A percentile compares a stretch with the other conserved stretches of the same genome.
phyloP scores from a whole-genome alignment of 2,888 invertebrate species.

The Ametastegia equiseti region DNA sequence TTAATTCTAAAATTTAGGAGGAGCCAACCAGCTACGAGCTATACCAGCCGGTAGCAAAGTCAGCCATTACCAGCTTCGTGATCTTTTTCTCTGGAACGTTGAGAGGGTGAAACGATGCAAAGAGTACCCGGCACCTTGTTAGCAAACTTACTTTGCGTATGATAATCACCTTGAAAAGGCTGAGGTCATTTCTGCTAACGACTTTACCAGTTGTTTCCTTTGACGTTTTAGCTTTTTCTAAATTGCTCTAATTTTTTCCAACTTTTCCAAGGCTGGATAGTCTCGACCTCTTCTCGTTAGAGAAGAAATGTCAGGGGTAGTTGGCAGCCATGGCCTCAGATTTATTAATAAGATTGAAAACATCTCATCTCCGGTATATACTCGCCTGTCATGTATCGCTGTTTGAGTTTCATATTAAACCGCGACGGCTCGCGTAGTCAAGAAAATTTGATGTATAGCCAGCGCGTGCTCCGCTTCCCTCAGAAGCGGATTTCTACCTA shows the following conservation, averaged over 20 bases:
- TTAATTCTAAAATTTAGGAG: constrained; percentile 64
- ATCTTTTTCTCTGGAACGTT: constrained; percentile 58
- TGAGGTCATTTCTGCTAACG: constrained; percentile 39
- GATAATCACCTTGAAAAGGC: constrained; percentile 53
- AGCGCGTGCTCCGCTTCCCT: constrained; percentile 73
- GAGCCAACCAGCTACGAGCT: constrained; percentile 53
- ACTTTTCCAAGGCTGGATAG: background rate
- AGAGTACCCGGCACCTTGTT: constrained; percentile 61
- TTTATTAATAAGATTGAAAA: constrained; percentile 70
- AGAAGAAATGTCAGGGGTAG: background rate
- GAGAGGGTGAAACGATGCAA: constrained; percentile 38
- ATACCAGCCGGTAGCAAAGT: constrained; percentile 51
- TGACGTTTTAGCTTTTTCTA: background rate
- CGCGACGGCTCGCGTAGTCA: constrained; percentile 60
- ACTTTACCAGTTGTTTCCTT: constrained; percentile 26
- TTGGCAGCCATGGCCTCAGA: constrained; percentile 39
- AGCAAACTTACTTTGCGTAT: constrained; percentile 64
- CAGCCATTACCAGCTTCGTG: constrained; percentile 66
- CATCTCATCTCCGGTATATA: constrained; percentile 72
- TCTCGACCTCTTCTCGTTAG: background rate
- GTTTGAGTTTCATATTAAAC: constrained; percentile 75
- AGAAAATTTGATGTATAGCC: constrained; percentile 72
- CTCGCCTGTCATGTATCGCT: constrained; percentile 71
- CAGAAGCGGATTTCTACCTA: constrained; percentile 64
- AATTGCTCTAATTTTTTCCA: background rate